Conservation (phyloP, 2,113 vertebrate genomes). For the Malurus cyaneus region DNA sequence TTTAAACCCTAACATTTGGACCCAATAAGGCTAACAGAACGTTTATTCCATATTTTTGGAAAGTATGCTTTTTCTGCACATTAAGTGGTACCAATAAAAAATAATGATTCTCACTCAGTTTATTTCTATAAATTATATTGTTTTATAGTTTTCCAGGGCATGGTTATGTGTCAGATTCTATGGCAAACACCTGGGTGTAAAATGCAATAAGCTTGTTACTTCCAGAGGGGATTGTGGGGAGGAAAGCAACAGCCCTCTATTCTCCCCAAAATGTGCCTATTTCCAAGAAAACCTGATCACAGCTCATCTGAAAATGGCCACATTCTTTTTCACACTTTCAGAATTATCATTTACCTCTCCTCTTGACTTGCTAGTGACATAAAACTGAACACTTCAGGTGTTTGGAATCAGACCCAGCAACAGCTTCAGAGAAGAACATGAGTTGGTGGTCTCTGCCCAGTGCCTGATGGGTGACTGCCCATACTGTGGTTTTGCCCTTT, state of each 20-base stretch:
- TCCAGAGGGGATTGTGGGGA: slow-evolving; percentile 55
- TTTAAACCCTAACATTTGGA: slow-evolving; percentile 87
- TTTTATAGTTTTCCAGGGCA: slow-evolving; percentile 82
- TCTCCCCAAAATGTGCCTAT: slow-evolving; percentile 4
- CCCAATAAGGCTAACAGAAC: slow-evolving; percentile 81
- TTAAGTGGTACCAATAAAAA: slow-evolving; percentile 88
- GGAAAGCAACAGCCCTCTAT: background rate
- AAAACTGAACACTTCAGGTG: background rate
- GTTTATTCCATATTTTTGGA: slow-evolving; percentile 84
- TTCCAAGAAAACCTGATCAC: slow-evolving; percentile 44
- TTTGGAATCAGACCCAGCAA: background rate
- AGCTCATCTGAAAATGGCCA: slow-evolving; percentile 44
- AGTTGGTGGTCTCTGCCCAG: background rate
- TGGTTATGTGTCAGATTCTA: slow-evolving; percentile 79
- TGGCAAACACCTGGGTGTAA: slow-evolving; percentile 82
- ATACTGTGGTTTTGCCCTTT: background rate
- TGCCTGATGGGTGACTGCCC: background rate
- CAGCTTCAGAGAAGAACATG: background rate
- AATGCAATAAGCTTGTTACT: slow-evolving; percentile 72
- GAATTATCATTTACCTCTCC: slow-evolving; percentile 35
- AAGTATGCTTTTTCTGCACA: slow-evolving; percentile 82
- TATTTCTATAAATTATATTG: slow-evolving; percentile 85
- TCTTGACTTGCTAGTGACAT: background rate
- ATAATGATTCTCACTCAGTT: slow-evolving; percentile 87
- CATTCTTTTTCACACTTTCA: slow-evolving; percentile 23